These are phyloP conservation scores for Echiichthys vipera DNA, from an alignment of 2,797 vertebrate species.

Conservation along the genomic window DNA sequence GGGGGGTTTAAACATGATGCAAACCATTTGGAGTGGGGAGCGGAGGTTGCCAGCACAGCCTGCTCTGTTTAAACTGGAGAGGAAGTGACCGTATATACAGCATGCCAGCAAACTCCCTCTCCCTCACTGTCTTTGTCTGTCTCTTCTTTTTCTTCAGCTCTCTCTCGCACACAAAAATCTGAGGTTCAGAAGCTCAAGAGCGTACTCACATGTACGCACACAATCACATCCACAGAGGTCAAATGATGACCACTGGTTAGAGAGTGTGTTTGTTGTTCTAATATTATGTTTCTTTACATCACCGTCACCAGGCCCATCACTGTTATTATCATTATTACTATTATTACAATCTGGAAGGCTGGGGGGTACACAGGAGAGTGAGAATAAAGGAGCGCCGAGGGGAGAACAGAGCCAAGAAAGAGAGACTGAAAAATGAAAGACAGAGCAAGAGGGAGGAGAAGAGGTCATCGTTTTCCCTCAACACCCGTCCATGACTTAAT, in stretches of 20 bases:
- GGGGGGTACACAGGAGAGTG: constrained; percentile 75
- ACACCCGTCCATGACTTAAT: constrained; percentile 97
- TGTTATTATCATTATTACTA: constrained; percentile 87
- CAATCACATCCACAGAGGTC: constrained; percentile 79
- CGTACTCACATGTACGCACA: constrained; percentile 72
- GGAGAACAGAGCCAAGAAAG: constrained; percentile 76
- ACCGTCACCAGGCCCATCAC: constrained; percentile 79
- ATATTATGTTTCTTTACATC: constrained; percentile 89
- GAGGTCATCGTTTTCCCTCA: constrained; percentile 99
- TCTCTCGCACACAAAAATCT: constrained; percentile 28
- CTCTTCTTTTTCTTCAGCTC: constrained; percentile 64
- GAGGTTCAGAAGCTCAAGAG: constrained; percentile 63
- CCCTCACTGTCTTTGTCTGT: constrained; percentile 75
- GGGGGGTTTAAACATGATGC: constrained; percentile 97
- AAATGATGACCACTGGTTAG: constrained; percentile 82
- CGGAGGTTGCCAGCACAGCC: constrained; percentile 98
- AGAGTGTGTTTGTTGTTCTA: constrained; percentile 89
- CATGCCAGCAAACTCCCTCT: constrained; percentile 92
- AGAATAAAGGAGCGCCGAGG: constrained; percentile 86
- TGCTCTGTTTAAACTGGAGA: constrained; percentile 99
- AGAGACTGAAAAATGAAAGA: constrained; percentile 93
- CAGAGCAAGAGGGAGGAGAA: constrained; percentile 93
- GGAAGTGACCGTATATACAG: constrained; percentile 99
- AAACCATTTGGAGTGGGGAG: constrained; percentile 98
- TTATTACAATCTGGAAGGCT: constrained; percentile 85